Conservation (phyloP, 2,888 invertebrate species). For the Eustalomyia histrio region DNA sequence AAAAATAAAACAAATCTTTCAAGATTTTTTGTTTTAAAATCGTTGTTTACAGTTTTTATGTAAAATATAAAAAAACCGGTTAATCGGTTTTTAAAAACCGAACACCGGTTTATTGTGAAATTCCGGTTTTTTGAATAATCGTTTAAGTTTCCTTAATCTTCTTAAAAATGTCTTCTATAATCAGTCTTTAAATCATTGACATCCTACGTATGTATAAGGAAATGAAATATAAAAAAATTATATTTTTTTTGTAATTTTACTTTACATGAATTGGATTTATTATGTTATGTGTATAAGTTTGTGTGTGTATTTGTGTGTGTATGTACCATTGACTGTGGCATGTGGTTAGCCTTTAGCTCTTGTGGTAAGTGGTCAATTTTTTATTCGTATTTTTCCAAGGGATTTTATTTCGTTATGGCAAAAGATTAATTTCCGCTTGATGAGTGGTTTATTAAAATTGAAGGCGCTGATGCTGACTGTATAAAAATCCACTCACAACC, state of each 20-base stretch:
- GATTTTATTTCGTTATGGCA: slow-evolving; percentile 18
- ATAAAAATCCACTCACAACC: slow-evolving; percentile 1
- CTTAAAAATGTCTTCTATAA: no score
- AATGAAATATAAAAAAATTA: no score
- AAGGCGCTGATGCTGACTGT: slow-evolving; percentile 10
- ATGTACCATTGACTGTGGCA: neutral
- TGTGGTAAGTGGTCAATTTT: slow-evolving; percentile 19
- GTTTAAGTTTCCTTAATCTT: no score
- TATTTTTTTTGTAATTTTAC: neutral
- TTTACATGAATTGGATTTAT: neutral
- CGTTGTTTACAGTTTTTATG: no score
- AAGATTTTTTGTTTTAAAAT: no score
- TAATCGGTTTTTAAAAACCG: no score
- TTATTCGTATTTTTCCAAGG: neutral
- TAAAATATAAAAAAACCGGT: no score
- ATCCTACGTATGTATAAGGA: no score
- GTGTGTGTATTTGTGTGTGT: neutral
- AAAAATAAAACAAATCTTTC: no score
- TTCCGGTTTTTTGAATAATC: no score
- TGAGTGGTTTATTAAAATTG: slow-evolving; percentile 35
- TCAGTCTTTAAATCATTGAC: no score
- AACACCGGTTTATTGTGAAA: no score
- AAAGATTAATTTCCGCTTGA: slow-evolving; percentile 50
- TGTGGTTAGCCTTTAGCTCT: slow-evolving; percentile 25
- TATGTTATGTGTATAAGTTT: neutral